Percentiles rank a stretch among this genome's conserved stretches.
phyloP scores from a whole-genome alignment of 2,797 vertebrate species.

The Microctenopoma lineatum region DNA sequence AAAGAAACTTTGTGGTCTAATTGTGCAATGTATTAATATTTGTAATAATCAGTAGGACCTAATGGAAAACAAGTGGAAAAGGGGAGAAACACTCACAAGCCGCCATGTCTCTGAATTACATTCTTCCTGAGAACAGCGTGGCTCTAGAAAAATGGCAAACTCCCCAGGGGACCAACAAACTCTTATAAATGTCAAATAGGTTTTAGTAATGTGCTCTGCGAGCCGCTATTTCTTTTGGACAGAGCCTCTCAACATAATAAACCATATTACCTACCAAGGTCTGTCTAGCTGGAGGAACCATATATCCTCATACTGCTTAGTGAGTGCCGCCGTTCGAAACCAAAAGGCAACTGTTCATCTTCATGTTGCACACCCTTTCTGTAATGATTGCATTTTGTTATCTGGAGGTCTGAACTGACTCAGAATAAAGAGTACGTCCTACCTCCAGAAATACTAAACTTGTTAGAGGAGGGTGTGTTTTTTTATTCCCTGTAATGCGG shows the following conservation, averaged over 20 bases:
- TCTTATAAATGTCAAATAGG: constrained; percentile 73
- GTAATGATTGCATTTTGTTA: background rate
- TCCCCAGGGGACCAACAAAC: constrained; percentile 60
- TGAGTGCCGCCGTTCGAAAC: constrained; percentile 11
- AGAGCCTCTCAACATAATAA: constrained; percentile 51
- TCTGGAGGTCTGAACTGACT: constrained; percentile 5
- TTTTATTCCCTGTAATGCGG: constrained; percentile 51
- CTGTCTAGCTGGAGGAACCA: constrained; percentile 30
- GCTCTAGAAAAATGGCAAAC: constrained; percentile 58
- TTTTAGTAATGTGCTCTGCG: constrained; percentile 60
- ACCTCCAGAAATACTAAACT: constrained; percentile 19
- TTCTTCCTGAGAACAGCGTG: constrained; percentile 43
- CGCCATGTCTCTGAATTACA: constrained; percentile 44
- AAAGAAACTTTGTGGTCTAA: constrained; percentile 36
- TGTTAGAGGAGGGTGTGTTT: constrained; percentile 13
- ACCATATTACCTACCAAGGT: constrained; percentile 49
- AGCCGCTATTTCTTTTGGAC: constrained; percentile 59
- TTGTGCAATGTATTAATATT: constrained; percentile 21
- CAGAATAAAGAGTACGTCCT: constrained; percentile 5
- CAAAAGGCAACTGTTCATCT: background rate
- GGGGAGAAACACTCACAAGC: constrained; percentile 26
- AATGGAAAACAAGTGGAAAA: constrained; percentile 27
- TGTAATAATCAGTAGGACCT: constrained; percentile 23
- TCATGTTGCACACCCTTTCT: background rate
- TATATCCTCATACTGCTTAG: constrained; percentile 14